Base-by-base conservation (phyloP, 2,113 vertebrate genomes). In the Zosterops pallidus region DNA sequence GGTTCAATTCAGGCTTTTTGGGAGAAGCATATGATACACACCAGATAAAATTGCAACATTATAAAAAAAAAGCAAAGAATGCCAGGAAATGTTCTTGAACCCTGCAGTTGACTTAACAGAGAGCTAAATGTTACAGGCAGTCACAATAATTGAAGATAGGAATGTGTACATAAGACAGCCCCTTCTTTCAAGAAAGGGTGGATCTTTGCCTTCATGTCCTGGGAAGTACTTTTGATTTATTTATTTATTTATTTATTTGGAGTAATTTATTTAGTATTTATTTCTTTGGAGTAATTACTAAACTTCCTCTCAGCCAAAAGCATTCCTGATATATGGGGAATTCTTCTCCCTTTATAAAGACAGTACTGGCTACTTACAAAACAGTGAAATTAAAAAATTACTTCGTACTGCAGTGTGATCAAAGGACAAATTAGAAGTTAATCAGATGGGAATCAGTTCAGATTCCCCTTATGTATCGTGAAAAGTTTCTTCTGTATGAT, bases 401-500 rank as follows among this genome's bases (percentile, higher is more conserved):
- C 83, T 71, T 94, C 4, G 2, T 96, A 85, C 53, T 8, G 35
- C 78, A 81, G 39, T 29, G 57, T 20, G 8, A 92, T 89, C 57
- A 78, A 92, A 96, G 89, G 93, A 87, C 77, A 12, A 94, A 90
- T 96, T 84, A 86, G 49, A 95, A 95, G 86, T 91, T 94, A 93
- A 88, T 95, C 81, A 86, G 67, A 67, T 9, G 21, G 90, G 86
- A 94, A 65, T 89, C 42, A 28, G 63, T 93, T 89, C 88, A 90
- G 67, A 81, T 80, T 95, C 57, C 31, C 25, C 44, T 70, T 2
- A 2, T 84, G 52, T 41, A 31, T 41, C 20, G 62, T 6, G 29
- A 88, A 70, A 82, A 83, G 50, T 82, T 95, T 94, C 22, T 81
- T 68, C 80, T 75, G 21, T 56, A 11, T 41, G 39, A 4, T 35